phyloP scores from a whole-genome alignment of 2,888 invertebrate genomes.

The Tolmerus cingulatus region DNA sequence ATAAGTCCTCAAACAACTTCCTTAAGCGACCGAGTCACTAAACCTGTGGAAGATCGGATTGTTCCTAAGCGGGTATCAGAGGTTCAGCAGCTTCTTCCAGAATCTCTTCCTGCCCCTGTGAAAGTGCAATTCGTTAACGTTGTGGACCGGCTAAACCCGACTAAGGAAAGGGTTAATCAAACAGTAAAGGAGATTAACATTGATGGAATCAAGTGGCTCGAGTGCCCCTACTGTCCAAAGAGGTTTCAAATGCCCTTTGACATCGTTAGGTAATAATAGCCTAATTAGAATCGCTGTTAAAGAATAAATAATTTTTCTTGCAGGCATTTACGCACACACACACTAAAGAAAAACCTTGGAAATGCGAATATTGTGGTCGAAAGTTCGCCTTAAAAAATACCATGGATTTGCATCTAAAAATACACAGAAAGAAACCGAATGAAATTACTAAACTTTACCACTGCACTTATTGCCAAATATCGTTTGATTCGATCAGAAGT shows the following conservation, averaged over 20 bases:
- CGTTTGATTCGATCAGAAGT: conserved; percentile 32
- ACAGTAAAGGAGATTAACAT: conserved; percentile 49
- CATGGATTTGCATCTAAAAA: conserved; percentile 30
- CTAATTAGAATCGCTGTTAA: not conserved
- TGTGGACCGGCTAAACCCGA: conserved; percentile 51
- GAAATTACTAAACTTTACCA: conserved; percentile 29
- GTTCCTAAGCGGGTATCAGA: not conserved
- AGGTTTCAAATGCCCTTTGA: conserved; percentile 54
- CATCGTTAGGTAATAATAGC: conserved; percentile 53
- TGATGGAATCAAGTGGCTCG: conserved; percentile 49
- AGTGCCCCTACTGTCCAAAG: conserved; percentile 55
- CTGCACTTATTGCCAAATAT: conserved; percentile 31
- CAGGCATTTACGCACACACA: conserved; percentile 55
- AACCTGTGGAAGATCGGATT: not conserved
- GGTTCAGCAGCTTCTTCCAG: not conserved
- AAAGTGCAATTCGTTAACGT: conserved; percentile 36
- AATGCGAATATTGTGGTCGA: conserved; percentile 52
- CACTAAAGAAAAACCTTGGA: conserved; percentile 54
- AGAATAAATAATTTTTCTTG: not conserved
- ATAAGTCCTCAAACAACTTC: not conserved
- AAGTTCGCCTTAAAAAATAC: conserved; percentile 43
- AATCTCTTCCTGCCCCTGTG: not conserved
- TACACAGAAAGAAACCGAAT: conserved; percentile 33
- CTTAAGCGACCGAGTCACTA: not conserved
- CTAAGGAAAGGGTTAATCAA: conserved; percentile 46